Base-by-base conservation (phyloP, 2,797 vertebrate genomes). In the Pteropus rufus region DNA sequence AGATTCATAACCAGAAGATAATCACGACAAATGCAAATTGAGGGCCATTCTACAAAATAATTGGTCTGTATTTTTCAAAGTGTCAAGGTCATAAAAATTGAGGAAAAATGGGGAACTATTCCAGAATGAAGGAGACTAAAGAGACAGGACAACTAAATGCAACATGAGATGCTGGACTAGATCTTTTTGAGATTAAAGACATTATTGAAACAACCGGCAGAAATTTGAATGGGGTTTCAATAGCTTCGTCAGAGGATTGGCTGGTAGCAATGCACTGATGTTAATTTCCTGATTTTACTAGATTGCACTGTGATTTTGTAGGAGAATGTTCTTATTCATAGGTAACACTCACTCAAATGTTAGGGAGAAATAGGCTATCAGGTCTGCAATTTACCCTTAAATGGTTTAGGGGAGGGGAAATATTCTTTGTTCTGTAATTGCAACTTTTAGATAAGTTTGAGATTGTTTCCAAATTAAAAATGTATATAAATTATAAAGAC, bases 391-490 rank as follows among this genome's bases (percentile, higher is more conserved):
- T 81, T 89, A 77, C 41, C 73, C 41, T 41, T 46, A 75, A 41
- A 58, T 54, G 58, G 34, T 24, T 80, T 70, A 14, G 7, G n/a
- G 14, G 6, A 16, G 62, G 3, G 18, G 3, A 49, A 67, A 82
- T 36, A 14, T 44, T 87, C 29, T 75, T 56, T 92, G 23, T 49
- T 77, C 49, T 73, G 2, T 77, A 75, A n/a, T 2, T 75, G 36
- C 16, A 86, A 89, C 58, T 93, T 72, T 82, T 41, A 73, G 29
- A 18, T 65, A 94, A 67, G 23, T 39, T 39, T 65, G 46, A 94
- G 60, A 41, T 49, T 89, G 56, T 89, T 96, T 96, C 60, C 56
- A 77, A 89, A 52, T 91, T 91, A 6, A 84, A 93, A 85, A 79
- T n/a, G 52, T 24, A 60, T 19, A 46, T 70, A 70, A 60, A 83